Conservation (phyloP, 2,113 vertebrate genomes). For the Amia ocellicauda region DNA sequence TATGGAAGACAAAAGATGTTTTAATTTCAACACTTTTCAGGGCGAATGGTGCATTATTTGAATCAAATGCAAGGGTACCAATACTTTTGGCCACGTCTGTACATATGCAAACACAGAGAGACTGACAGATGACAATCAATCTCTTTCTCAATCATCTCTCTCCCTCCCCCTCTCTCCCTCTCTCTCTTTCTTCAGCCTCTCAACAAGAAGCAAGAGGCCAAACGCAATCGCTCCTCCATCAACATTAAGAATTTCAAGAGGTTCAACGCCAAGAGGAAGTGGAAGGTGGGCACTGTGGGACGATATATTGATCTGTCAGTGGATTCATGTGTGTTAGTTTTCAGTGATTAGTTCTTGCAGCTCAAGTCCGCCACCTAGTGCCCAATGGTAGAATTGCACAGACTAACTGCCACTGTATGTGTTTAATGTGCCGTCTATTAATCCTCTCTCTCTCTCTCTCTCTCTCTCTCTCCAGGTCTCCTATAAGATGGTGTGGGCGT, state of each 20-base stretch:
- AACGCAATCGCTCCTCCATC: slow-evolving; percentile 68
- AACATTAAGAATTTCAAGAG: slow-evolving; percentile 76
- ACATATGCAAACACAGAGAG: too few relatives aligned
- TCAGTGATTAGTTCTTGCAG: not conserved
- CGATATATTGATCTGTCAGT: too few relatives aligned
- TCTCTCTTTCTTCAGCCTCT: slow-evolving; percentile 58
- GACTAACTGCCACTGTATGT: not conserved
- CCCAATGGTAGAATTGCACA: not conserved
- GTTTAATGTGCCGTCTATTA: not conserved
- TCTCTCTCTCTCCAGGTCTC: slow-evolving; percentile 51
- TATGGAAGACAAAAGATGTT: too few relatives aligned
- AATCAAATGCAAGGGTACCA: too few relatives aligned
- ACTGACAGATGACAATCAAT: too few relatives aligned
- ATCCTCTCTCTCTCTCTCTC: not conserved
- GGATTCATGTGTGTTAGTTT: too few relatives aligned
- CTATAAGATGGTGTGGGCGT: slow-evolving; percentile 65
- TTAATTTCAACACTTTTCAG: too few relatives aligned
- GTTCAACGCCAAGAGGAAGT: slow-evolving; percentile 70
- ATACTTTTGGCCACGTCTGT: too few relatives aligned
- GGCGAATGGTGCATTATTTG: too few relatives aligned
- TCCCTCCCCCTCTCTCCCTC: not conserved
- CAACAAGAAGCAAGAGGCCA: slow-evolving; percentile 53
- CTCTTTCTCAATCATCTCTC: not conserved
- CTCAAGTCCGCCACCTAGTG: not conserved
- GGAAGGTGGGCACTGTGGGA: slow-evolving; percentile 60